phyloP scores from a whole-genome alignment of 2,797 vertebrate genomes.

The Kryptolebias ocellatus region DNA sequence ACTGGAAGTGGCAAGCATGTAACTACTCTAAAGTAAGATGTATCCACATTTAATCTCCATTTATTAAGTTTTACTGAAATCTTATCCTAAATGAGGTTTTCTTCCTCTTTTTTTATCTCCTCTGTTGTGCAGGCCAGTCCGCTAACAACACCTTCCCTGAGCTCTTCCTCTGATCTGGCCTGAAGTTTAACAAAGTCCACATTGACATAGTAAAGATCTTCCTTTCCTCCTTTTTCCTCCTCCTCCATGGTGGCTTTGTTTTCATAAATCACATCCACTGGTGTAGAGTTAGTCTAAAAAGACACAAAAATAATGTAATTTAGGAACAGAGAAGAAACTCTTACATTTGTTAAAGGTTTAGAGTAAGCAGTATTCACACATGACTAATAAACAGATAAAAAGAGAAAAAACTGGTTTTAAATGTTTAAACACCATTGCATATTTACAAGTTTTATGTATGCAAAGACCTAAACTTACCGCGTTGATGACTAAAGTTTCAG shows the following conservation, averaged over 20 bases:
- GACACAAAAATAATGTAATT: slow-evolving; percentile 6
- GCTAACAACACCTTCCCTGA: slow-evolving; percentile 24
- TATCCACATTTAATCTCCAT: background rate
- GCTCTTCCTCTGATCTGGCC: slow-evolving; percentile 3
- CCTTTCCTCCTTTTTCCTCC: slow-evolving; percentile 1
- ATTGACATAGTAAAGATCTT: slow-evolving; percentile 28
- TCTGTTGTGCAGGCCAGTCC: slow-evolving; percentile 11
- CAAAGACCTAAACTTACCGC: slow-evolving; percentile 44
- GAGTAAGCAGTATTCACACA: background rate
- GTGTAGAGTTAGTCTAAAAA: slow-evolving; percentile 30
- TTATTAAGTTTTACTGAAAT: background rate
- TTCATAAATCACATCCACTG: slow-evolving; percentile 30
- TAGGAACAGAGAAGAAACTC: background rate
- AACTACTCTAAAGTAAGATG: too few species aligned
- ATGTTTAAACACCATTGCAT: background rate
- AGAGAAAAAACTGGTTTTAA: background rate
- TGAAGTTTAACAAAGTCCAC: slow-evolving; percentile 44
- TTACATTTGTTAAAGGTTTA: background rate
- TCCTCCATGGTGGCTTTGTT: slow-evolving; percentile 36
- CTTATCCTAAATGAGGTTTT: slow-evolving; percentile 9
- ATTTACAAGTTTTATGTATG: background rate
- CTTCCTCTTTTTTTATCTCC: slow-evolving; percentile 10
- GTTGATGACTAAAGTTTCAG: slow-evolving; percentile 34
- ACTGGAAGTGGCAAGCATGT: too few species aligned
- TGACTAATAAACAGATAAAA: background rate